These are phyloP conservation scores for Takifugu bimaculatus DNA, from an alignment of 2,113 vertebrate genomes.

Conservation along the genomic window DNA sequence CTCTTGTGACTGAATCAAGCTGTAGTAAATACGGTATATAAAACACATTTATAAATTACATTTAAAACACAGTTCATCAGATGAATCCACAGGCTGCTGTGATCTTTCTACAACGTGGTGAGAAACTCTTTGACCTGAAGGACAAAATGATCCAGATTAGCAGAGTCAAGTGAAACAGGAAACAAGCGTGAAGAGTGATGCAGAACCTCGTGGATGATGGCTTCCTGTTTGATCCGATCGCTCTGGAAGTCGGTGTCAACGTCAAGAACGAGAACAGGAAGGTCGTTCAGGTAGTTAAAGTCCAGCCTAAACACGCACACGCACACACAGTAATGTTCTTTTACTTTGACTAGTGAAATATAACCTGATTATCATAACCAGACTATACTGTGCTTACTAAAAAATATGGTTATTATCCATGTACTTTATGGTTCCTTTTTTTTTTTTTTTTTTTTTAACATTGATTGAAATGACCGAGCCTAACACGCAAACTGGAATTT, in stretches of 20 bases:
- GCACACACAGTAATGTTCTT: background rate
- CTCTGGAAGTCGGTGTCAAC: constrained; percentile 83
- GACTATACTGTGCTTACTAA: no score
- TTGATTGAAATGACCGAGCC: no score
- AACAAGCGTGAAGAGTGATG: background rate
- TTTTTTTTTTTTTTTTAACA: no score
- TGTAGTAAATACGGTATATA: background rate
- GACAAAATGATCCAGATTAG: constrained; percentile 5
- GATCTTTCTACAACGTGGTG: constrained; percentile 34
- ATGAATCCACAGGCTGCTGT: background rate
- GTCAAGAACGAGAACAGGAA: constrained; percentile 79
- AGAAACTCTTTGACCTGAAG: constrained; percentile 66
- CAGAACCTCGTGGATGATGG: constrained; percentile 66
- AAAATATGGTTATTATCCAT: no score
- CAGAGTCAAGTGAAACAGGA: background rate
- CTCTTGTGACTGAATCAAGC: no score
- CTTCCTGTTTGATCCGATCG: constrained; percentile 79
- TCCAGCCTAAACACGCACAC: constrained; percentile 68
- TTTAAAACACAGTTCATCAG: constrained; percentile 13
- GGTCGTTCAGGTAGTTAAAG: constrained; percentile 76
- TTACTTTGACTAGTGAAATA: background rate
- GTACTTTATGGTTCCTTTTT: no score
- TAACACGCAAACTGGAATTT: no score
- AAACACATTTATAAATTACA: no score
- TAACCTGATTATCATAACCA: no score